phyloP scores from a whole-genome alignment of 2,113 vertebrate species.

The Dromas ardeola region DNA sequence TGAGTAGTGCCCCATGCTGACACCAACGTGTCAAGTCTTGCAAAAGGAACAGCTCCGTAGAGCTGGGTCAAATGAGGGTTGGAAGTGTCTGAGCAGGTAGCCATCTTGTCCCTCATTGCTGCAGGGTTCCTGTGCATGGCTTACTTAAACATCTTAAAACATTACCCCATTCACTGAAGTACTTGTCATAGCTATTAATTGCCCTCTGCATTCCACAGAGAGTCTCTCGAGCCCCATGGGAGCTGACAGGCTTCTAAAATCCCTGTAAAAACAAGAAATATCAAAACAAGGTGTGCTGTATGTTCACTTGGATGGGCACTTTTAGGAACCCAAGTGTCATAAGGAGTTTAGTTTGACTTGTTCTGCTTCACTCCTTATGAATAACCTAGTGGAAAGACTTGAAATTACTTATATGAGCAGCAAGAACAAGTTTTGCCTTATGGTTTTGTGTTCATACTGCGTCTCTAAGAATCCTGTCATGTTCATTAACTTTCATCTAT shows the following conservation, averaged over 20 bases:
- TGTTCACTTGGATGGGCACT: background rate
- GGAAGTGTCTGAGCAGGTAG: background rate
- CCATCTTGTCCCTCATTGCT: background rate
- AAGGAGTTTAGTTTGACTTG: background rate
- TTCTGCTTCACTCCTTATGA: background rate
- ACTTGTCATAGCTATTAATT: background rate
- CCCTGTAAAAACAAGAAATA: background rate
- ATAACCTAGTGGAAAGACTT: background rate
- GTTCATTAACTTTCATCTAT: background rate
- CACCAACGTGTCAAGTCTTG: background rate
- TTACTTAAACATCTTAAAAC: background rate
- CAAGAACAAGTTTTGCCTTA: background rate
- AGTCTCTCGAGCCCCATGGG: background rate
- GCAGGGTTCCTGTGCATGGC: background rate
- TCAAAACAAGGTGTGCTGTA: background rate
- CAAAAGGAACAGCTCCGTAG: background rate
- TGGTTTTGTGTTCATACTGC: background rate
- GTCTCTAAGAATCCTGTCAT: background rate
- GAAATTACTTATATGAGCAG: background rate
- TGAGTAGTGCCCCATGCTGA: background rate
- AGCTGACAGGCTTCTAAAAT: background rate
- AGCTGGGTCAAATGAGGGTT: background rate
- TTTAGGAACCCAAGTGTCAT: background rate
- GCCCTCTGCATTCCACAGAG: background rate
- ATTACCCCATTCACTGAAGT: background rate